Evolutionary conservation across 2,797 vertebrate genomes (phyloP).

Genomic region (Hyperoplus immaculatus): DNA sequence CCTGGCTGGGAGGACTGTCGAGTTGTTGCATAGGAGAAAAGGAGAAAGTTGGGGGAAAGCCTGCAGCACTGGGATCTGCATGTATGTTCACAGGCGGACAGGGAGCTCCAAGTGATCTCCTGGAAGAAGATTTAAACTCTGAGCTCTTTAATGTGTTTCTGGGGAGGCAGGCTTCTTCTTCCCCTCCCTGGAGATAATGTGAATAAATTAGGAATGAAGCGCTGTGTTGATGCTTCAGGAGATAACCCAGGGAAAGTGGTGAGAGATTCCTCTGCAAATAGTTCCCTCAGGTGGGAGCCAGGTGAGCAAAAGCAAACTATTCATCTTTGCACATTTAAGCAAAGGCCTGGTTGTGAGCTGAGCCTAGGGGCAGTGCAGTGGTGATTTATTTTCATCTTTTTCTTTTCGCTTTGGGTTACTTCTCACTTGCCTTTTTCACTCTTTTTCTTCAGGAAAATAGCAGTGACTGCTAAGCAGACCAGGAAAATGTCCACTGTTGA

Average conservation of each 20-base stretch:
- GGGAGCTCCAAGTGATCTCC: conserved; percentile 75
- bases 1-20: conserved; percentile 22
- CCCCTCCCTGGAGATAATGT: conserved; percentile 59
- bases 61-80: conserved; percentile 48
- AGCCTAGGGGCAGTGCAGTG: conserved; percentile 53
- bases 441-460: conserved; percentile 36
- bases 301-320: conserved; percentile 76
- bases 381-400: conserved; percentile 73
- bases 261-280: conserved; percentile 76
- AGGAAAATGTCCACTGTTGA: conserved; percentile 31
- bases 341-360: conserved; percentile 62
- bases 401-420: conserved; percentile 59
- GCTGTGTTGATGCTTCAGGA: conserved; percentile 79
- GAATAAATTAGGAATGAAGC: conserved; percentile 75
- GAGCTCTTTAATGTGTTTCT: conserved; percentile 77
- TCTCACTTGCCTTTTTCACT: conserved; percentile 32
- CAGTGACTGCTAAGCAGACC: conserved; percentile 16
- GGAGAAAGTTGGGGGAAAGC: conserved; percentile 53
- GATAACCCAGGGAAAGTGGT: conserved; percentile 70
- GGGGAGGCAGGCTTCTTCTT: conserved; percentile 58
- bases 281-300: conserved; percentile 75
- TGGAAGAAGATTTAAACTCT: conserved; percentile 77
- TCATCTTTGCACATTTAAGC: conserved; percentile 79
- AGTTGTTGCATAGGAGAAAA: conserved; percentile 9
- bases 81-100: conserved; percentile 61